Conservation (phyloP, 2,797 vertebrate genomes). For the Yasuhikotakia modesta region DNA sequence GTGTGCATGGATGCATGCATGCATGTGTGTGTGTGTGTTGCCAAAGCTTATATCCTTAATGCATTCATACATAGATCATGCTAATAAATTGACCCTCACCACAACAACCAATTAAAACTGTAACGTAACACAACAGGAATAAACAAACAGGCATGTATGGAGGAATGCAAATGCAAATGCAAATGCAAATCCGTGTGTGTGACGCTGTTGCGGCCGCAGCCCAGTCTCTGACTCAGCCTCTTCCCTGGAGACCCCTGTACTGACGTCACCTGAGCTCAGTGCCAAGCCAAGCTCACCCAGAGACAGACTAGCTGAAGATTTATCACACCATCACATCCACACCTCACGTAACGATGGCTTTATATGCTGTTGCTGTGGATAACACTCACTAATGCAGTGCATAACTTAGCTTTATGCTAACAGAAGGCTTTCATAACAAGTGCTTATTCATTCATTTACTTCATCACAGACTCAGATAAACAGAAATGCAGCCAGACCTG, state of each 20-base stretch:
- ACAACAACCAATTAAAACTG: conserved; percentile 34
- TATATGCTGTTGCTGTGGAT: background rate
- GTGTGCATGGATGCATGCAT: too few relatives aligned
- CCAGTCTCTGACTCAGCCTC: conserved; percentile 84
- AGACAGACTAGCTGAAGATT: conserved; percentile 36
- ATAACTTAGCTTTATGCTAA: background rate
- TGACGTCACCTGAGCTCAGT: conserved; percentile 76
- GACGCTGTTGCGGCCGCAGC: conserved; percentile 74
- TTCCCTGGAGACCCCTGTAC: conserved; percentile 81
- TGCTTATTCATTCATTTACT: conserved; percentile 27
- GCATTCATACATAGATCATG: conserved; percentile 16
- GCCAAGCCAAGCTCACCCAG: conserved; percentile 60
- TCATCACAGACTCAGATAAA: conserved; percentile 35
- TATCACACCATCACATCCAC: conserved; percentile 35
- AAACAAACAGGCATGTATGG: conserved; percentile 35
- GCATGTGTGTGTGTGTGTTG: too few relatives aligned
- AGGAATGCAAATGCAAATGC: too few relatives aligned
- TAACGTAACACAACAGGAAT: conserved; percentile 30
- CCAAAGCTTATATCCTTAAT: conserved; percentile 22
- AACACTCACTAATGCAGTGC: conserved; percentile 2
- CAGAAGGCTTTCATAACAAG: too few relatives aligned
- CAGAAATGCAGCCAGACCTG: conserved; percentile 17
- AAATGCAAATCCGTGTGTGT: conserved; percentile 31
- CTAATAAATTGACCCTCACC: background rate
- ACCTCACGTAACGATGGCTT: background rate